phyloP scores from a whole-genome alignment of 2,797 vertebrate species.

The Zenarchopterus dispar region DNA sequence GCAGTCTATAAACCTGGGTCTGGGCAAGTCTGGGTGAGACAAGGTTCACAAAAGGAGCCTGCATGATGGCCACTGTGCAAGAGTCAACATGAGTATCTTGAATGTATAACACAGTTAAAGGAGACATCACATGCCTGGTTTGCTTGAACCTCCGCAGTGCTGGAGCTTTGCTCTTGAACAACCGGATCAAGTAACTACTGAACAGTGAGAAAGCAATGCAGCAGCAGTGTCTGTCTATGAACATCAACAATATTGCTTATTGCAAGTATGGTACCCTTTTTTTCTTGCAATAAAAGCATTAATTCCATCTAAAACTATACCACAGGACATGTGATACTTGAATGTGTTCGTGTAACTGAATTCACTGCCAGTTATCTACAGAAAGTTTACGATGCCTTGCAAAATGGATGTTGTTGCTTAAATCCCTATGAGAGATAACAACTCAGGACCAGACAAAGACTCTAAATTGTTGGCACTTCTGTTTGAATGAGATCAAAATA shows the following conservation, averaged over 20 bases:
- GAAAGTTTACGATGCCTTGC: background rate
- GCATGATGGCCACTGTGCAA: constrained; percentile 56
- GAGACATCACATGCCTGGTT: constrained; percentile 38
- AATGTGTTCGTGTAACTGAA: constrained; percentile 24
- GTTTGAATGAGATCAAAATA: too few relatives aligned
- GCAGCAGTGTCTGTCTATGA: constrained; percentile 47
- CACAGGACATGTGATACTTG: constrained; percentile 15
- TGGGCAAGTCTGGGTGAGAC: constrained; percentile 13
- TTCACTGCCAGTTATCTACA: constrained; percentile 29
- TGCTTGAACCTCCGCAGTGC: constrained; percentile 43
- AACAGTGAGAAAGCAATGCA: constrained; percentile 61
- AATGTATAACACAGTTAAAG: constrained; percentile 49
- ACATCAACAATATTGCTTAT: constrained; percentile 45
- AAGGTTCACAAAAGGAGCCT: constrained; percentile 35
- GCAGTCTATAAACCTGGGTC: background rate
- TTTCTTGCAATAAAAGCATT: background rate
- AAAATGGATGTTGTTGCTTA: constrained; percentile 7
- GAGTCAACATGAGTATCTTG: constrained; percentile 42
- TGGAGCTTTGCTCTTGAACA: constrained; percentile 53
- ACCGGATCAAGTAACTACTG: constrained; percentile 37
- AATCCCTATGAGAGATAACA: constrained; percentile 28
- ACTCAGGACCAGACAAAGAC: constrained; percentile 25
- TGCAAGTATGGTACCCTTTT: constrained; percentile 44
- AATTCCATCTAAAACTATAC: background rate
- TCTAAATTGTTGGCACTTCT: background rate